Conservation (phyloP, 2,797 vertebrate species). For the Leptoclinus maculatus region DNA sequence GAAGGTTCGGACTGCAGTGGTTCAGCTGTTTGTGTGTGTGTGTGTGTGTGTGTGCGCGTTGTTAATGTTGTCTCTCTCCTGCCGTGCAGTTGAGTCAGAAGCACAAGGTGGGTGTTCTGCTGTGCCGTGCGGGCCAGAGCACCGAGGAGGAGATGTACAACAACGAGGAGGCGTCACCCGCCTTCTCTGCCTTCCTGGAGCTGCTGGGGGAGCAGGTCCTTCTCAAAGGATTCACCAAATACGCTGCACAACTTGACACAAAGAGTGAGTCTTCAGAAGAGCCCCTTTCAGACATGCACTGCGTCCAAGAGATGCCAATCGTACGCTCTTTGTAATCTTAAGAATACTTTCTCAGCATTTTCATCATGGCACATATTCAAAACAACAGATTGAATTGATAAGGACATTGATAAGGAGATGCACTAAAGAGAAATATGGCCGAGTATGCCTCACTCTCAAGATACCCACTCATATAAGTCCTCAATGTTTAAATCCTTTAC, state of each 20-base stretch:
- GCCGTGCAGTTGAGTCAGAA: slow-evolving; percentile 89
- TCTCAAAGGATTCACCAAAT: slow-evolving; percentile 92
- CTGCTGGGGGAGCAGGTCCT: slow-evolving; percentile 93
- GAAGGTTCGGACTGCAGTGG: not conserved
- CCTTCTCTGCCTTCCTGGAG: slow-evolving; percentile 91
- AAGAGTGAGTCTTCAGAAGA: slow-evolving; percentile 87
- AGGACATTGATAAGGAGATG: not conserved
- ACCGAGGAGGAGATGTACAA: slow-evolving; percentile 99
- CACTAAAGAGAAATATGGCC: not conserved
- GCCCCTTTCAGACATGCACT: not conserved
- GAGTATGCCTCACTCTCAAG: not conserved
- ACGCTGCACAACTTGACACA: slow-evolving; percentile 94
- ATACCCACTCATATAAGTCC: too few species aligned
- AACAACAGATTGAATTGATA: too few species aligned
- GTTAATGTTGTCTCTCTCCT: slow-evolving; percentile 41
- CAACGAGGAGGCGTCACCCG: slow-evolving; percentile 91
- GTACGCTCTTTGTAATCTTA: not conserved
- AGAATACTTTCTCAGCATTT: not conserved
- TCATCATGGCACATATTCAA: not conserved
- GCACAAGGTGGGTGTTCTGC: slow-evolving; percentile 95
- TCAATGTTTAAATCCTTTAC: not conserved
- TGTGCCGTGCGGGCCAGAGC: slow-evolving; percentile 94
- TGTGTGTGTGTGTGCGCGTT: slow-evolving; percentile 15
- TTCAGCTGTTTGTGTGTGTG: slow-evolving; percentile 20
- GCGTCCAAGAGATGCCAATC: not conserved